A percentile compares a stretch with the other conserved stretches of the same genome.
Evolutionary conservation across 2,797 vertebrate species (phyloP).

Genomic region (Etheostoma nigrum): DNA sequence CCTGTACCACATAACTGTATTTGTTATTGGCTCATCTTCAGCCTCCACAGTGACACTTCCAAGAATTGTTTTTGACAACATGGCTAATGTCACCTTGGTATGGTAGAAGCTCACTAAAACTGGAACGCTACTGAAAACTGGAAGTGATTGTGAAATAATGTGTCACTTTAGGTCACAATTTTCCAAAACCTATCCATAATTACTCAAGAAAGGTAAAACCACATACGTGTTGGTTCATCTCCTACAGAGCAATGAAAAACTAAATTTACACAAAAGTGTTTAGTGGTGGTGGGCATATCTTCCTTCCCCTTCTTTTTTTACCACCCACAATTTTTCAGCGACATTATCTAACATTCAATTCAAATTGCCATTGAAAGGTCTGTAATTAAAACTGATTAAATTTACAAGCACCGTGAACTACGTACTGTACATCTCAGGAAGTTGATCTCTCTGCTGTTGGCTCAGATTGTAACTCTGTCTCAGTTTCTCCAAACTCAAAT

Average conservation of each 20-base stretch:
- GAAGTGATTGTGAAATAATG: not conserved
- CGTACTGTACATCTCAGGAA: not conserved
- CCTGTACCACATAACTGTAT: slow-evolving; percentile 43
- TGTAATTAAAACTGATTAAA: slow-evolving; percentile 7
- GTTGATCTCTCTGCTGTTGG: not conserved
- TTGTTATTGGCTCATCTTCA: slow-evolving; percentile 48
- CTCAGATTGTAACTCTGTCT: not conserved
- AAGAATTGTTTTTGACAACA: slow-evolving; percentile 54
- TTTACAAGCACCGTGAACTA: not conserved
- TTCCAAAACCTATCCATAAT: not conserved
- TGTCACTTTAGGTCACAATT: not conserved
- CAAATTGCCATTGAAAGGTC: not conserved
- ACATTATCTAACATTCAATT: not conserved
- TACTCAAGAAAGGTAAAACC: not conserved
- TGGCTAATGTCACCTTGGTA: slow-evolving; percentile 42
- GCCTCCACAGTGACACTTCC: slow-evolving; percentile 38
- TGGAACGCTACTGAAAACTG: not conserved
- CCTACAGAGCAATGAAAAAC: not conserved
- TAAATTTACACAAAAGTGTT: not conserved
- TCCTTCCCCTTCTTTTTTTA: not conserved
- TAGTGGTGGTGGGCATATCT: not conserved
- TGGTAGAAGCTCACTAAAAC: not conserved
- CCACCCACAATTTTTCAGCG: not conserved
- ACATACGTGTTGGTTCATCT: not conserved
- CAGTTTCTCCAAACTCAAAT: slow-evolving; percentile 13